Base-by-base conservation (phyloP, 2,888 invertebrate genomes). In the Trichacis sp. region DNA sequence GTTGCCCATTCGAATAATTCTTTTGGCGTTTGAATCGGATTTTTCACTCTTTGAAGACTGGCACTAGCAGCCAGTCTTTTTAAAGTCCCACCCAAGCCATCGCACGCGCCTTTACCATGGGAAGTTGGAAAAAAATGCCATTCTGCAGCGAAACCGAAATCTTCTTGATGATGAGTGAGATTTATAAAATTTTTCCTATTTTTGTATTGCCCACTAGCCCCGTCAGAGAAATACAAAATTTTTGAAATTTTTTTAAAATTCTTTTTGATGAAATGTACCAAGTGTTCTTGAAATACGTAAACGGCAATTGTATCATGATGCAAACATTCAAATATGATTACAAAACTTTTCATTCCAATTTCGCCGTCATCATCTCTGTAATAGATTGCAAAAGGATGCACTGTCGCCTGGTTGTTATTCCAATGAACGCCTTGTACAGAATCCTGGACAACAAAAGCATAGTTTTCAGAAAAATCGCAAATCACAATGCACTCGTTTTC, bases 1-100 rank as follows among this genome's bases (percentile, higher is more conserved):
- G 14, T 47, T 24, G 47, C 59, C 59, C 55, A 64, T 14, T 64
- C 17, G 14, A 38, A 54, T 24, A 64, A 46, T 40, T 64, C n/a
- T n/a, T n/a, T n/a, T n/a, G n/a, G n/a, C n/a, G n/a, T n/a, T n/a
- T n/a, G n/a, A n/a, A n/a, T n/a, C 46, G 36, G 49, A 29, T 51
- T 18, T 1, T 53, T n/a, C 20, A 36, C 19, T 17, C 9, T 52
- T 57, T 53, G 63, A 15, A 62, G 36, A 18, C 52, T 56, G 15
- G 56, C 47, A 46, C 56, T 51, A n/a, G n/a, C n/a, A n/a, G n/a
- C n/a, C n/a, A n/a, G n/a, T n/a, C n/a, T n/a, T n/a, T n/a, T n/a
- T n/a, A n/a, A n/a, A n/a, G n/a, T n/a, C n/a, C n/a, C n/a, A n/a
- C n/a, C n/a, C n/a, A n/a, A n/a, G n/a, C n/a, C 52, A 43, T 56